Evolutionary conservation across 2,888 invertebrate species (phyloP).

Genomic region (Phragmatobia fuliginosa): DNA sequence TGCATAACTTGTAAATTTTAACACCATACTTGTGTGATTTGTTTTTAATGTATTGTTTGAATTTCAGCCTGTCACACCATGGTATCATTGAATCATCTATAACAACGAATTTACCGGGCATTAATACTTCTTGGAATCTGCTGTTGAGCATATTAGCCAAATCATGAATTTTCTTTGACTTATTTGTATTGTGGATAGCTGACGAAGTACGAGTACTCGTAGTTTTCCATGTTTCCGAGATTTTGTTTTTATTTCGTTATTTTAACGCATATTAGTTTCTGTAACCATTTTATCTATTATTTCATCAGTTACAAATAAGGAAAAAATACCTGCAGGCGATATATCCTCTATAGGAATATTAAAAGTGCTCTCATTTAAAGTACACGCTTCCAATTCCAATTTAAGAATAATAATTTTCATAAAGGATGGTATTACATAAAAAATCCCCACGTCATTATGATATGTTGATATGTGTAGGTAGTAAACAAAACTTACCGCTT

Average conservation of each 20-base stretch:
- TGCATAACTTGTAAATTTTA: conserved; percentile 59
- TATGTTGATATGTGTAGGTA: no score
- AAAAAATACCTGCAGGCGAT: no score
- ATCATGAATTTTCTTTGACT: no score
- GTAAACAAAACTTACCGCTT: no score
- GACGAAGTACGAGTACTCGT: background rate
- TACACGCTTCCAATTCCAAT: no score
- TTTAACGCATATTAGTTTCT: conserved; percentile 8
- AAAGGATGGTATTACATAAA: no score
- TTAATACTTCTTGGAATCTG: conserved; percentile 27
- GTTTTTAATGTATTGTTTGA: conserved; percentile 56
- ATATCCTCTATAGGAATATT: no score
- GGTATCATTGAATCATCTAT: conserved; percentile 55
- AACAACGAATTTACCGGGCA: conserved; percentile 38
- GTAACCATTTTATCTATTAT: conserved; percentile 7
- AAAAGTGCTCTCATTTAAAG: no score
- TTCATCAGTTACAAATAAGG: conserved; percentile 7
- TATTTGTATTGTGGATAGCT: conserved; percentile 3
- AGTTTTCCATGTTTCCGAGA: conserved; percentile 3
- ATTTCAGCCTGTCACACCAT: conserved; percentile 49
- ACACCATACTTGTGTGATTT: conserved; percentile 52
- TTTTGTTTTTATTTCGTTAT: conserved; percentile 3
- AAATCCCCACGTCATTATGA: no score
- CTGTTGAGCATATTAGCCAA: conserved; percentile 6
- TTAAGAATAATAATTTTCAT: no score